A percentile compares a stretch with the other conserved stretches of the same genome.
phyloP scores from a whole-genome alignment of 2,113 vertebrate species.

The Anhinga anhinga region DNA sequence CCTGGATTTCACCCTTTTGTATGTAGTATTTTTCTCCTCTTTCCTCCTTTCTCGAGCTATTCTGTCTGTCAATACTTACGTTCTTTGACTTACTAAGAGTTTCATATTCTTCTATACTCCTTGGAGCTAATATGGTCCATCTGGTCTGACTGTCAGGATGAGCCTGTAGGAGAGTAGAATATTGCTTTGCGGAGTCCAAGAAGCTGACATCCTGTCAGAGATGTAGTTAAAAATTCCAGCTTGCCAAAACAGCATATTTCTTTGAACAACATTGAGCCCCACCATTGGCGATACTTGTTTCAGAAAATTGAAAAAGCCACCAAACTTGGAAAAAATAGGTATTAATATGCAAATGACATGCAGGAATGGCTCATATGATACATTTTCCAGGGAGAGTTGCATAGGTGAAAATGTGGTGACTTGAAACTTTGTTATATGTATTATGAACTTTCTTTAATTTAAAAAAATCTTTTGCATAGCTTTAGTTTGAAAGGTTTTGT shows the following conservation, averaged over 20 bases:
- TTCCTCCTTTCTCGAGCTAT: background rate
- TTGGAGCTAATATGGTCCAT: background rate
- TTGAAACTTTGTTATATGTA: background rate
- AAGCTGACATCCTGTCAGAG: conserved; percentile 41
- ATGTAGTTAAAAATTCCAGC: background rate
- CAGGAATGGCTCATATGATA: background rate
- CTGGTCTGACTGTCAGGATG: conserved; percentile 29
- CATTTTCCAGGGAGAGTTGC: background rate
- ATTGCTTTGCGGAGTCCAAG: conserved; percentile 2
- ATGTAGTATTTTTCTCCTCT: background rate
- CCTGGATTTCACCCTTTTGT: background rate
- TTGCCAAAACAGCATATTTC: background rate
- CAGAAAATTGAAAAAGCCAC: background rate
- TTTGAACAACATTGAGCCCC: background rate
- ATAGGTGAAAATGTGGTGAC: background rate
- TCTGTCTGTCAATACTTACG: background rate
- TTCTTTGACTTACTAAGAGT: background rate
- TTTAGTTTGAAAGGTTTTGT: background rate
- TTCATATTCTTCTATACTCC: background rate
- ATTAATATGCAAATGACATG: background rate
- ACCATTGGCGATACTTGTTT: background rate
- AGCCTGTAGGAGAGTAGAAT: background rate
- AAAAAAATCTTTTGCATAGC: background rate
- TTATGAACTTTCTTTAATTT: background rate
- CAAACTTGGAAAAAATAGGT: background rate